These are phyloP conservation scores for Vulpes ferrilata DNA, from an alignment of 2,113 vertebrate genomes.

Conservation along the genomic window DNA sequence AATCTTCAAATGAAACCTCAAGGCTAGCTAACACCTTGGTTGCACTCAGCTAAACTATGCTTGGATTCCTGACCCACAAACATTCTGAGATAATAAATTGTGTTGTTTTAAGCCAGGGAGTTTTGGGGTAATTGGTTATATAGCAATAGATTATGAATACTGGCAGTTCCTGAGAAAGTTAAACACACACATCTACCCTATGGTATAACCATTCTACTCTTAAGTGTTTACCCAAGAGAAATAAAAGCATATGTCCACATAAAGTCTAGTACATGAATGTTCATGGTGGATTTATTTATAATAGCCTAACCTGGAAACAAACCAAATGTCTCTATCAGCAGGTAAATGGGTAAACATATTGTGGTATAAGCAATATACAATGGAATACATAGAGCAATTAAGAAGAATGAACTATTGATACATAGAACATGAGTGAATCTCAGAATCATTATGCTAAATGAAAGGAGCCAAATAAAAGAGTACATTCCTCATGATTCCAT, in stretches of 20 bases:
- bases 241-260: neutral
- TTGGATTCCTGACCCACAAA: neutral
- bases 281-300: neutral
- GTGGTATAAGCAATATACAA: neutral
- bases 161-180: neutral
- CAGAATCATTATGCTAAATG: neutral
- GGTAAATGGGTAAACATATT: neutral
- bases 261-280: neutral
- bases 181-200: neutral
- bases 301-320: neutral
- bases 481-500: no score
- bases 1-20: neutral
- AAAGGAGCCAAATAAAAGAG: neutral
- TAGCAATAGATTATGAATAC: neutral
- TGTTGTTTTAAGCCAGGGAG: neutral
- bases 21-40: neutral
- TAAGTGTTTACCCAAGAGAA: neutral
- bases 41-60: neutral
- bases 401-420: neutral
- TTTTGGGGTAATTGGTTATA: neutral
- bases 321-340: neutral
- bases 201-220: neutral
- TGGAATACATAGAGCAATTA: neutral
- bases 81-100: neutral
- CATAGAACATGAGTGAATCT: neutral